Base-by-base conservation (phyloP, 64 coral and sea anemone species). In the Platygyra sinensis region DNA sequence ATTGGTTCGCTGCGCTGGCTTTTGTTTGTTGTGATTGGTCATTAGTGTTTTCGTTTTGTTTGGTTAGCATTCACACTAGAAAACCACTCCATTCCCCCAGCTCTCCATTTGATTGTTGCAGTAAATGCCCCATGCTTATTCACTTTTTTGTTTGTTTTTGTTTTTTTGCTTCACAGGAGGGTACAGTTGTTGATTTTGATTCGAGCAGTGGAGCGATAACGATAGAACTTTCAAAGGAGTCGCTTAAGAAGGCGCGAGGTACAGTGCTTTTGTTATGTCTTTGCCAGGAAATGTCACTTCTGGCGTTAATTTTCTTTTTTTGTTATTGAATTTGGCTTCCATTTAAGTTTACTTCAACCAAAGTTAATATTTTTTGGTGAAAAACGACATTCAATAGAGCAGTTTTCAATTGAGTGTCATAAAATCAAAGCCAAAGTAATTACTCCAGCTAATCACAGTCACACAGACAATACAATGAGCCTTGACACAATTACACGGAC, bases 171-270 rank as follows among this genome's bases (percentile, higher is more conserved):
- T 33, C 24, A 61, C 25, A 95, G 94, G 86, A 95, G 39, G 94
- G 94, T 13, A 86, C 75, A 54, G 94, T 95, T 77, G 73, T 95
- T 12, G 18, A 52, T 20, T 95, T 77, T 92, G 94, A 95, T 31
- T 50, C 87, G 8, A 49, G 24, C 30, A 83, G 54, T 72, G 82
- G 89, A 62, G 39, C 75, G 16, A 83, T 95, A 52, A 87, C 46
- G 39, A 20, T 95, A 18, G 61, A 95, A 32, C 86, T 95, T 14
- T 85, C 94, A 71, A 92, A 82, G 74, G 94, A 92, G 30, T 95
- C 94, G 13, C 61, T 95, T 13, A 75, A 61, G 24, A 95, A 83
- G 82, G 36, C 89, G 4, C 61, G 22, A 67, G 94, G 94, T 95
- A 94, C 24, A 16, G 24, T 60, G 65, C n/a, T 28, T 52, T 20